Evolutionary conservation across 2,113 vertebrate species (phyloP).

Genomic region (Pristiophorus japonicus): DNA sequence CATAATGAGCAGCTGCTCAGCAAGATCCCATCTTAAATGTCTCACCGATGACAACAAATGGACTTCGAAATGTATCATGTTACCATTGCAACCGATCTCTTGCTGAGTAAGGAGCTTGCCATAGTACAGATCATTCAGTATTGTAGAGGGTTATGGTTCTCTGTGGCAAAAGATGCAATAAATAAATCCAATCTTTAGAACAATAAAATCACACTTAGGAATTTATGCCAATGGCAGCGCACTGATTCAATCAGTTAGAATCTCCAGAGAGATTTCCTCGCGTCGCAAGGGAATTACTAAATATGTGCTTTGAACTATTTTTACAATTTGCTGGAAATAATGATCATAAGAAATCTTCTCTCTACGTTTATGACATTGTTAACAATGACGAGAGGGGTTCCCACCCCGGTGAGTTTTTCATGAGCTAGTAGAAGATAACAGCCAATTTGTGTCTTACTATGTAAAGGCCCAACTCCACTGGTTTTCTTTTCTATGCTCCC

Average conservation of each 20-base stretch:
- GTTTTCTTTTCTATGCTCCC: neutral
- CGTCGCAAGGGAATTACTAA: neutral
- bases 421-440: neutral
- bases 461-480: neutral
- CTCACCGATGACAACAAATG: neutral
- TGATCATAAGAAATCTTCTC: neutral
- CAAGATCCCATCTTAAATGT: slow-evolving; percentile 1
- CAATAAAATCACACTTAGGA: neutral
- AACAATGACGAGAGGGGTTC: neutral
- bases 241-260: neutral
- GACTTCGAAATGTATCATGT: neutral
- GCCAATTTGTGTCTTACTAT: neutral
- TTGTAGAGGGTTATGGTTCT: neutral
- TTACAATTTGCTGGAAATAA: neutral
- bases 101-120: neutral
- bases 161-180: neutral
- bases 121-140: neutral
- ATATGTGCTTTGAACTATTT: neutral
- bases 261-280: neutral
- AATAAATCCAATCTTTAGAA: neutral
- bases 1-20: neutral
- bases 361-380: neutral
- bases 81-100: neutral
- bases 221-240: neutral
- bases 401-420: neutral